Conservation (phyloP, 2,888 invertebrate genomes). For the Phyllotreta cruciferae region DNA sequence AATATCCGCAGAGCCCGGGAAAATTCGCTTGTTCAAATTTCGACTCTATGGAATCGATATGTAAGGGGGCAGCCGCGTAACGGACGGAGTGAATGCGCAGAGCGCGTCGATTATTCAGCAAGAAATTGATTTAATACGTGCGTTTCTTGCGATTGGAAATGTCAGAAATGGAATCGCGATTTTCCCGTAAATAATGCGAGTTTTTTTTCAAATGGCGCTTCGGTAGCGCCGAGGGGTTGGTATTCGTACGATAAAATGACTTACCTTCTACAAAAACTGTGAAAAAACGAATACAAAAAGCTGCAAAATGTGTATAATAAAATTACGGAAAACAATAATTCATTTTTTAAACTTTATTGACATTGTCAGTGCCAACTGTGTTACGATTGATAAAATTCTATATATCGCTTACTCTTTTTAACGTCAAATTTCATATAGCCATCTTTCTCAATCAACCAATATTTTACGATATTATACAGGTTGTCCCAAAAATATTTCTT, state of each 20-base stretch:
- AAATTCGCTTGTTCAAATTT: conserved; percentile 33
- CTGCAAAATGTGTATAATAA: conserved; percentile 34
- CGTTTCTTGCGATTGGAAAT: not conserved
- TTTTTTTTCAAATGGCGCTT: not conserved
- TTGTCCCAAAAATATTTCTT: too few species aligned
- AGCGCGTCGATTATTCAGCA: conserved; percentile 5
- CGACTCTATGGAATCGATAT: conserved; percentile 4
- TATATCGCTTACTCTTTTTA: conserved; percentile 6
- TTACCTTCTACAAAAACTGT: conserved; percentile 36
- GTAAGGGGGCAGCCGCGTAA: conserved; percentile 3
- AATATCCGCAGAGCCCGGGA: conserved; percentile 53
- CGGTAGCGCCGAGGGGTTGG: not conserved
- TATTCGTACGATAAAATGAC: conserved; percentile 18
- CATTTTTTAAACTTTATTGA: conserved; percentile 36
- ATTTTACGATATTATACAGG: too few species aligned
- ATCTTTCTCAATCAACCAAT: not conserved
- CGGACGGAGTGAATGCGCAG: not conserved
- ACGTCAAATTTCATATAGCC: not conserved
- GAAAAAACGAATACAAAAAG: conserved; percentile 37
- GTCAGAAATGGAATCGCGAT: not conserved
- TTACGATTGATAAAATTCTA: not conserved
- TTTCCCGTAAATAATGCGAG: not conserved
- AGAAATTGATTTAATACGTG: not conserved
- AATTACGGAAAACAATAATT: conserved; percentile 36
- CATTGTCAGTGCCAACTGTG: conserved; percentile 34